These are phyloP conservation scores for Heloderma charlesbogerti DNA, from an alignment of 2,113 vertebrate species.

Conservation along the genomic window DNA sequence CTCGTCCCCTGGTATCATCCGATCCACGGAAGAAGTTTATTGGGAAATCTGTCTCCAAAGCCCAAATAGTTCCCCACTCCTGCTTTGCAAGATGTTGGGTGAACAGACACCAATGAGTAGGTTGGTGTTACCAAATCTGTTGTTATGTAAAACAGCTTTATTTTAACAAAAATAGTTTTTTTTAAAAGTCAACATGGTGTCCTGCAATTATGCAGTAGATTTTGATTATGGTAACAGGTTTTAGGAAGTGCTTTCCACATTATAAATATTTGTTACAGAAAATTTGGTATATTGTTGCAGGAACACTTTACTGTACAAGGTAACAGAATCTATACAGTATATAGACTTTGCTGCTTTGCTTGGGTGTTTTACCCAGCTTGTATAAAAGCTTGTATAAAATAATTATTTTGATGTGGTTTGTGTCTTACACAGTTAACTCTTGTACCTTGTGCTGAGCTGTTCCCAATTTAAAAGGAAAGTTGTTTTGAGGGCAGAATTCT, in stretches of 20 bases:
- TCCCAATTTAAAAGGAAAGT: constrained; percentile 40
- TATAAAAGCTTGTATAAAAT: not conserved
- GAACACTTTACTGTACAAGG: not conserved
- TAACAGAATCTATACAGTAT: constrained; percentile 24
- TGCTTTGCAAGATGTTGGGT: not conserved
- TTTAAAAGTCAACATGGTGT: not conserved
- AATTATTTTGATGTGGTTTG: constrained; percentile 37
- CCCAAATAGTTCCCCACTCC: no score
- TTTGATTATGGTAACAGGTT: not conserved
- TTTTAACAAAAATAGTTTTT: not conserved
- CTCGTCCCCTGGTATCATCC: no score
- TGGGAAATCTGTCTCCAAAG: no score
- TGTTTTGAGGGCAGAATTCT: constrained; percentile 53
- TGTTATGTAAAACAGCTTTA: not conserved
- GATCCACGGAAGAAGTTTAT: no score
- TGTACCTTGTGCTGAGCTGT: constrained; percentile 13
- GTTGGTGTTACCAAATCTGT: not conserved
- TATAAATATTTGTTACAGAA: not conserved
- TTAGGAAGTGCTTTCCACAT: not conserved
- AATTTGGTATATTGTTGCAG: constrained; percentile 1
- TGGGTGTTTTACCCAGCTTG: constrained; percentile 1
- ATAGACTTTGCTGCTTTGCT: not conserved
- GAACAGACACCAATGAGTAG: not conserved
- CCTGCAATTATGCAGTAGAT: not conserved
- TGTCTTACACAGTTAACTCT: not conserved